These are phyloP conservation scores for Anableps anableps DNA, from an alignment of 2,797 vertebrate genomes.

Conservation along the genomic window DNA sequence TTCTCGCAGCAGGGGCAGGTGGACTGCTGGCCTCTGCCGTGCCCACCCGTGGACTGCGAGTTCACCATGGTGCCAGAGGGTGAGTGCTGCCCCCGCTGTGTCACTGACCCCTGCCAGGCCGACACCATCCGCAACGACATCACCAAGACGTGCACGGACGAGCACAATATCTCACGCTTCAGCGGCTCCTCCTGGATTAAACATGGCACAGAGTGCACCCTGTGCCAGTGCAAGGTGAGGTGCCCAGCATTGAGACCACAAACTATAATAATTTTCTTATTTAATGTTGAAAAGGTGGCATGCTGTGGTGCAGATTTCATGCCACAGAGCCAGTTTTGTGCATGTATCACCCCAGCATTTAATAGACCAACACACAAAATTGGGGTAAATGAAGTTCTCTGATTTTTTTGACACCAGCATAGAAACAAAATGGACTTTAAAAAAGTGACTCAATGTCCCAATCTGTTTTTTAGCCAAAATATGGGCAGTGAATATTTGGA, in stretches of 20 bases:
- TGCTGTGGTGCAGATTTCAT: not conserved
- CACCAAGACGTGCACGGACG: constrained; percentile 96
- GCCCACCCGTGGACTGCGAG: constrained; percentile 93
- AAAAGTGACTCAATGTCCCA: not conserved
- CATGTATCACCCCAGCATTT: constrained; percentile 12
- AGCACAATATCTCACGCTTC: constrained; percentile 91
- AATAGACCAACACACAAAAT: not conserved
- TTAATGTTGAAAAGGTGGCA: constrained; percentile 3
- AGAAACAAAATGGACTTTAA: not conserved
- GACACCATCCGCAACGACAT: constrained; percentile 95
- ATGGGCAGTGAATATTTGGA: not conserved
- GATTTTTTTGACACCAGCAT: not conserved
- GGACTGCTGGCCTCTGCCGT: constrained; percentile 96
- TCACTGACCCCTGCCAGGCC: constrained; percentile 93
- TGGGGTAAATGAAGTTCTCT: not conserved
- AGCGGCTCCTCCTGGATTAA: constrained; percentile 98
- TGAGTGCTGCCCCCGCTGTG: constrained; percentile 93
- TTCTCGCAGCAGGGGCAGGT: constrained; percentile 91
- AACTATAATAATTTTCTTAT: constrained; percentile 22
- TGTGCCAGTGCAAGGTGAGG: constrained; percentile 98
- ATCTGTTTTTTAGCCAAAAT: not conserved
- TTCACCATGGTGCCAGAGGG: constrained; percentile 93
- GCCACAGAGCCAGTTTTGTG: constrained; percentile 15
- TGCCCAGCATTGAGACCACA: constrained; percentile 8
- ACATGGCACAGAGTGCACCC: constrained; percentile 95